Base-by-base conservation (phyloP, 30 jellyfish, hydroid and myxozoan genomes). In the Sanderia malayensis region DNA sequence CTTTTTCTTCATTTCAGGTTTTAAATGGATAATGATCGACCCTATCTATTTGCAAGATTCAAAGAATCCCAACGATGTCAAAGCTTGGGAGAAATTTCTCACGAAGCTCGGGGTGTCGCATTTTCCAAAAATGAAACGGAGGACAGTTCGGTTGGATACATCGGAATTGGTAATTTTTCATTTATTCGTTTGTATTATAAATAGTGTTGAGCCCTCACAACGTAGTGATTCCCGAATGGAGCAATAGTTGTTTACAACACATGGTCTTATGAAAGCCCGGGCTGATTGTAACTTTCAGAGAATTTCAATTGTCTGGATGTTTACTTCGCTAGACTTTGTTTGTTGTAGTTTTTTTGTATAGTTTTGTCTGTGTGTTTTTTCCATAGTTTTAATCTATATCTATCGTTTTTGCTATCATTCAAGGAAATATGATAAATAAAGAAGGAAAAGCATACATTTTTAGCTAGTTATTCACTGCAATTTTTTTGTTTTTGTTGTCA, bases 141-240 rank as follows among this genome's bases (percentile, higher is more conserved):
- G 32, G 63, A 45, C 25, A 0, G 24, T 71, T 4, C 25, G 66
- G 25, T 21, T 81, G 22, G 73, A 69, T 29, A 23, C 52, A 3
- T 19, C 86, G 1, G 86, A 81, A 22, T 46, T 70, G 85, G 94
- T 81, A 68, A n/a, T n/a, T n/a, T n/a, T n/a, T n/a, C n/a, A n/a
- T n/a, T n/a, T n/a, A n/a, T n/a, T n/a, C n/a, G n/a, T n/a, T n/a
- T n/a, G n/a, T n/a, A n/a, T n/a, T n/a, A n/a, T n/a, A n/a, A n/a
- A n/a, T n/a, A n/a, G n/a, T n/a, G n/a, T n/a, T n/a, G n/a, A n/a
- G n/a, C n/a, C n/a, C n/a, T n/a, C n/a, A n/a, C n/a, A n/a, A n/a
- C n/a, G n/a, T n/a, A n/a, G n/a, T n/a, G n/a, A n/a, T n/a, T n/a
- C n/a, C n/a, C n/a, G n/a, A n/a, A n/a, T n/a, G n/a, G n/a, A n/a